phyloP scores from a whole-genome alignment of 1,140 invertebrate species.

The Listronotus oregonensis region DNA sequence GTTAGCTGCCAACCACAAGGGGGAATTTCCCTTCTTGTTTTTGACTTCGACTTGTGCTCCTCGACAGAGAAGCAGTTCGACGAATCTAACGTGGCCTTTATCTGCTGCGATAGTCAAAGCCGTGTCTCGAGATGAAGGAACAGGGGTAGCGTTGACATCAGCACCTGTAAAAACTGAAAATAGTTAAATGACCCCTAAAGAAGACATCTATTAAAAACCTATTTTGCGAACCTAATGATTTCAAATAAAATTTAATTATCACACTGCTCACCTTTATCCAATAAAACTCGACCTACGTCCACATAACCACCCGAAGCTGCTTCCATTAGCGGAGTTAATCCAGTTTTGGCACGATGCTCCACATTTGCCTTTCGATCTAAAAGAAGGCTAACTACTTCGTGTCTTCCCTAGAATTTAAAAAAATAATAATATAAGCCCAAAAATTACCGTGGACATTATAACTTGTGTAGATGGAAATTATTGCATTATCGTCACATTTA shows the following conservation, averaged over 20 bases:
- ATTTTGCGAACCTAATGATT: background rate
- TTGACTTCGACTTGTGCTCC: conserved; percentile 85
- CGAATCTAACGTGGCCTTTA: conserved; percentile 97
- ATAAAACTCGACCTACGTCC: conserved; percentile 92
- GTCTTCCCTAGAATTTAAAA: conserved; percentile 80
- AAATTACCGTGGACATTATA: no score
- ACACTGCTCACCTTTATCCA: conserved; percentile 78
- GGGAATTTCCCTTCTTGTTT: conserved; percentile 99
- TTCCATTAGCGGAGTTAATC: conserved; percentile 98
- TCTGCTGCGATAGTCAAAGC: conserved; percentile 98
- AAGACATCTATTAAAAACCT: conserved; percentile 51
- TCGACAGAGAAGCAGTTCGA: conserved; percentile 78
- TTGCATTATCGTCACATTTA: no score
- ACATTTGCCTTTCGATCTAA: conserved; percentile 98
- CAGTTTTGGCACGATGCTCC: conserved; percentile 98
- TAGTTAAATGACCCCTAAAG: no score
- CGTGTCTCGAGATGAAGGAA: conserved; percentile 96
- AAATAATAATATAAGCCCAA: no score
- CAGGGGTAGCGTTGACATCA: conserved; percentile 98
- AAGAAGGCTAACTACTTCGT: conserved; percentile 95
- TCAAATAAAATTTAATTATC: no score
- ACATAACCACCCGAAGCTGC: conserved; percentile 98
- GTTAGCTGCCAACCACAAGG: conserved; percentile 96
- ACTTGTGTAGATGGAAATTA: no score
- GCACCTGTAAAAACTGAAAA: conserved; percentile 68